Evolutionary conservation across 2,797 vertebrate genomes (phyloP), one percentile per base, ranked within the genome.

Genomic region (Sebastes reedi): DNA sequence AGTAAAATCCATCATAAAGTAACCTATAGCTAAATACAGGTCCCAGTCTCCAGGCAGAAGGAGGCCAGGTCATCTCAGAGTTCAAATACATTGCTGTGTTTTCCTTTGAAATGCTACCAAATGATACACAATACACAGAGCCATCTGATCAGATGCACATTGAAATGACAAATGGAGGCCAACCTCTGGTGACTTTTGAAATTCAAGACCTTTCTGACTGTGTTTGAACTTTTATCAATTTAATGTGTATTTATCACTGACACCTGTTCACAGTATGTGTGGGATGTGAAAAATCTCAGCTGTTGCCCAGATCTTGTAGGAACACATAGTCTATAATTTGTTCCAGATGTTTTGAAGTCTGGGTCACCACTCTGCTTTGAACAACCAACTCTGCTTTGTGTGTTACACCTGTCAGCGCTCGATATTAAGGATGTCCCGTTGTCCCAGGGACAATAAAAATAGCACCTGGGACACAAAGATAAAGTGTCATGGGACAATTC

Each of bases 281-380:
- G 72, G 88, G 87, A 88, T 83, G 71, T 80, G 66, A 89, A 85
- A 85, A 84, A 87, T 88, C 61, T 62, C 5, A 62, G 9, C n/a
- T 72, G 14, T 32, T 73, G 18, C 12, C 66, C 74, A 82, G 80
- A 72, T 67, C 65, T 58, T 77, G 75, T 77, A 62, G 58, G 30
- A 83, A 29, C 25, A 65, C 20, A 8, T 8, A 34, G 66, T 46
- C 3, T 11, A 10, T 78, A 16, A 86, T 86, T 62, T 62, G 18
- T 27, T 75, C 74, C 86, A 88, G 86, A 89, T 86, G 86, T 75
- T 82, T 61, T 65, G 9, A 80, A 73, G 65, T 81, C 25, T 56
- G 24, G 61, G 75, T 81, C 42, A 52, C 42, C 10, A 12, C 62
- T 54, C 46, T 70, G 54, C 18, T 83, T 78, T 81, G 36, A 75